These are phyloP conservation scores for Limnephilus marmoratus DNA, from an alignment of 2,888 invertebrate species.

Conservation along the genomic window DNA sequence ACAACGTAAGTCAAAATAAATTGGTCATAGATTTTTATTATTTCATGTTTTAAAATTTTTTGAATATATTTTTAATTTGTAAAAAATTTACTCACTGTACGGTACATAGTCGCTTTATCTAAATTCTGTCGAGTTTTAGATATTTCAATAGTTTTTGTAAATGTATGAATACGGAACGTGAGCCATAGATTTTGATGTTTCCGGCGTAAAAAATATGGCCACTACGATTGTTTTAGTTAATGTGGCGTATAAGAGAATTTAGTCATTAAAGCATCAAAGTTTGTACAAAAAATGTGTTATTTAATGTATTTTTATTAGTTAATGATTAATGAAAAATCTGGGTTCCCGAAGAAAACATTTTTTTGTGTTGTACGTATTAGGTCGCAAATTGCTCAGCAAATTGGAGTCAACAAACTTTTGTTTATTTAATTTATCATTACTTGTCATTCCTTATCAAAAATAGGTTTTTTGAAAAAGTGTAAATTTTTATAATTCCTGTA, in stretches of 20 bases:
- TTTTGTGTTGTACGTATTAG: slow-evolving; percentile 53
- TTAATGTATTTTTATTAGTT: slow-evolving; percentile 41
- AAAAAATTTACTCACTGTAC: slow-evolving; percentile 57
- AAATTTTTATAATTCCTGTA: not conserved
- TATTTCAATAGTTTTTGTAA: not conserved
- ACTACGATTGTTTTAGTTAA: slow-evolving; percentile 77
- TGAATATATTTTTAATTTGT: not conserved
- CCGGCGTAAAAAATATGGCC: slow-evolving; percentile 75
- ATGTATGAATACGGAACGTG: slow-evolving; percentile 66
- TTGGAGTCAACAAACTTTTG: slow-evolving; percentile 79
- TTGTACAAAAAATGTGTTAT: slow-evolving; percentile 49
- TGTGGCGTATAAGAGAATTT: slow-evolving; percentile 73
- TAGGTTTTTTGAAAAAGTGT: slow-evolving; percentile 28
- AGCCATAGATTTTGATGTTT: slow-evolving; percentile 70
- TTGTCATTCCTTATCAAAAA: slow-evolving; percentile 71
- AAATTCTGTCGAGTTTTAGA: slow-evolving; percentile 58
- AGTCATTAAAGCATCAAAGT: slow-evolving; percentile 74
- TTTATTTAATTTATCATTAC: slow-evolving; percentile 76
- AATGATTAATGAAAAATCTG: slow-evolving; percentile 16
- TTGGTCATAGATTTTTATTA: slow-evolving; percentile 44
- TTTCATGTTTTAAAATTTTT: slow-evolving; percentile 61
- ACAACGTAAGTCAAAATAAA: slow-evolving; percentile 50
- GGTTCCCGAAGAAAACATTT: slow-evolving; percentile 7
- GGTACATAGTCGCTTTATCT: slow-evolving; percentile 26
- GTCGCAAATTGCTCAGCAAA: slow-evolving; percentile 72